phyloP scores from a whole-genome alignment of 2,888 invertebrate genomes.

The Malthinus flaveolus region DNA sequence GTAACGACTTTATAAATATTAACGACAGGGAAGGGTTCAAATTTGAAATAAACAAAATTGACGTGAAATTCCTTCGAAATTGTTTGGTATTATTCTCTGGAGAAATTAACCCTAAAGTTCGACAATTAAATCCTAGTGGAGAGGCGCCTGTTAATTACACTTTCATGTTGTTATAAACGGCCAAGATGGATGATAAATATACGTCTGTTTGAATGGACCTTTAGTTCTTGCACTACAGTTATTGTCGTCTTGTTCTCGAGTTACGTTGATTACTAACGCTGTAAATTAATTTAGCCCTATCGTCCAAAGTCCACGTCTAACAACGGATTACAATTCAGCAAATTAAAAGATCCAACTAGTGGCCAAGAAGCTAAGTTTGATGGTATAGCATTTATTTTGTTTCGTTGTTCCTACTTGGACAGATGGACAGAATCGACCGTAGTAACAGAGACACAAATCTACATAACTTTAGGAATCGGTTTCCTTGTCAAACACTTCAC shows the following conservation, averaged over 20 bases:
- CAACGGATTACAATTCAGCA: no score
- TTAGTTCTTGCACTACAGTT: slow-evolving; percentile 25
- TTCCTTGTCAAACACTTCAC: no score
- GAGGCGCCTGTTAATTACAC: slow-evolving; percentile 43
- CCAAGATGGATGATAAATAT: slow-evolving; percentile 38
- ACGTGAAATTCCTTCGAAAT: slow-evolving; percentile 28
- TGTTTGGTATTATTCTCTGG: slow-evolving; percentile 46
- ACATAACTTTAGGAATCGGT: no score
- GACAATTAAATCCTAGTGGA: slow-evolving; percentile 42
- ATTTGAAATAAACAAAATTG: slow-evolving; percentile 36
- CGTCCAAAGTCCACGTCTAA: slow-evolving; percentile 7
- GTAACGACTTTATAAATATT: slow-evolving; percentile 35
- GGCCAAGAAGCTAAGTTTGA: no score
- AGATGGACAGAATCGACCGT: no score
- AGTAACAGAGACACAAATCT: no score
- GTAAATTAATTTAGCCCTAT: slow-evolving; percentile 32
- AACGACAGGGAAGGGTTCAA: slow-evolving; percentile 13
- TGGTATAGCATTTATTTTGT: no score
- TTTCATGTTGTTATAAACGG: slow-evolving; percentile 38
- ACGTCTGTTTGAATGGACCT: slow-evolving; percentile 34
- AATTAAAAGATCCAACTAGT: no score
- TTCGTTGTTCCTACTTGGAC: no score
- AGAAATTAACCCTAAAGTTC: slow-evolving; percentile 48
- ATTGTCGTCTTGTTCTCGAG: slow-evolving; percentile 24
- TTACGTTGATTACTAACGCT: slow-evolving; percentile 23